Conservation (phyloP, 2,797 vertebrate genomes). For the Eulemur albifrons region DNA sequence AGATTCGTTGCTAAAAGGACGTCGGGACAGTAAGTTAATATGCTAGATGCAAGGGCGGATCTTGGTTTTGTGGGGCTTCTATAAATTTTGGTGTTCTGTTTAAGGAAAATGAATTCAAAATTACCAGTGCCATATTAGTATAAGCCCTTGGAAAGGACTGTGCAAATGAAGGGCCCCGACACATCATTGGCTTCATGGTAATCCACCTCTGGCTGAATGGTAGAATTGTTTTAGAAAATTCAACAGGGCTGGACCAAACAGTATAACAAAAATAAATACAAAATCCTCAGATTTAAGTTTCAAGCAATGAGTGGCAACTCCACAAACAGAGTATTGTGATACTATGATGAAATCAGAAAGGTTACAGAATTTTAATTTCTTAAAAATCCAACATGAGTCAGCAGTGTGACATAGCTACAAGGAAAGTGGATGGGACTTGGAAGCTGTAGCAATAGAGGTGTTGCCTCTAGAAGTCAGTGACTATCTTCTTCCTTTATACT, state of each 20-base stretch:
- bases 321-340: background rate
- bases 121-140: background rate
- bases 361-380: background rate
- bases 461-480: background rate
- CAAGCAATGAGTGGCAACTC: background rate
- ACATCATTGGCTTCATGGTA: background rate
- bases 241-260: background rate
- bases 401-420: background rate
- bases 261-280: background rate
- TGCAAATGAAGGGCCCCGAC: background rate
- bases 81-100: background rate
- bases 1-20: background rate
- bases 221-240: background rate
- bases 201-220: background rate
- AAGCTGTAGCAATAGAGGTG: background rate
- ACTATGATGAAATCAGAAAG: background rate
- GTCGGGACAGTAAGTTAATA: background rate
- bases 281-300: constrained; percentile 29
- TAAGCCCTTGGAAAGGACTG: background rate
- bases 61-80: background rate
- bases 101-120: constrained; percentile 23
- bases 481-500: background rate
- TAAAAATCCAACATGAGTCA: constrained; percentile 14
- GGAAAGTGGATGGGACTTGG: background rate
- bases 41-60: background rate